phyloP scores from a whole-genome alignment of 2,888 invertebrate species.

The Aphodius sticticus region DNA sequence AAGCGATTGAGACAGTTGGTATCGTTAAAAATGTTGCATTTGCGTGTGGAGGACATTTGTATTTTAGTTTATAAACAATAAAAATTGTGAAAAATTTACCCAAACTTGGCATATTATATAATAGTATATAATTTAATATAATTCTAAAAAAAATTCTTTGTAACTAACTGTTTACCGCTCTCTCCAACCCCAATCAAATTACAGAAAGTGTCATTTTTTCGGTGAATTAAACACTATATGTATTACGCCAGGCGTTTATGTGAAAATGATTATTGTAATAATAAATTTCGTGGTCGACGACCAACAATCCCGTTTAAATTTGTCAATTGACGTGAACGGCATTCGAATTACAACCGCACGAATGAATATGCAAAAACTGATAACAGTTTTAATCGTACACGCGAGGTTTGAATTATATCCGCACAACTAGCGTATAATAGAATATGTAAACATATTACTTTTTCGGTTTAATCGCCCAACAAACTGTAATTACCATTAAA shows the following conservation, averaged over 20 bases:
- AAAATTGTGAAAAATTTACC: no score
- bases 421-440: conserved; percentile 12
- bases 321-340: neutral
- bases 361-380: neutral
- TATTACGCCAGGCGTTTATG: neutral
- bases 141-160: no score
- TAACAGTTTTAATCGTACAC: neutral
- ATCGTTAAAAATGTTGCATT: no score
- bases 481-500: conserved; percentile 17
- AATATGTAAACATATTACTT: conserved; percentile 21
- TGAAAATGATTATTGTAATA: neutral
- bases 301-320: neutral
- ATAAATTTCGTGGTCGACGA: neutral
- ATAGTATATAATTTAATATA: no score
- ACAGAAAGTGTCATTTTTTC: neutral
- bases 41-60: no score
- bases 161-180: no score
- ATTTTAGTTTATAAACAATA: no score
- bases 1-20: no score
- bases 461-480: conserved; percentile 16
- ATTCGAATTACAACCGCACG: neutral
- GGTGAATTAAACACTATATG: neutral
- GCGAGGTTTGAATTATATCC: conserved; percentile 11
- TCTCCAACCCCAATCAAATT: no score
- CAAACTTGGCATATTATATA: no score